Evolutionary conservation across 1,140 invertebrate genomes (phyloP).

Genomic region (Streblospio benedicti): DNA sequence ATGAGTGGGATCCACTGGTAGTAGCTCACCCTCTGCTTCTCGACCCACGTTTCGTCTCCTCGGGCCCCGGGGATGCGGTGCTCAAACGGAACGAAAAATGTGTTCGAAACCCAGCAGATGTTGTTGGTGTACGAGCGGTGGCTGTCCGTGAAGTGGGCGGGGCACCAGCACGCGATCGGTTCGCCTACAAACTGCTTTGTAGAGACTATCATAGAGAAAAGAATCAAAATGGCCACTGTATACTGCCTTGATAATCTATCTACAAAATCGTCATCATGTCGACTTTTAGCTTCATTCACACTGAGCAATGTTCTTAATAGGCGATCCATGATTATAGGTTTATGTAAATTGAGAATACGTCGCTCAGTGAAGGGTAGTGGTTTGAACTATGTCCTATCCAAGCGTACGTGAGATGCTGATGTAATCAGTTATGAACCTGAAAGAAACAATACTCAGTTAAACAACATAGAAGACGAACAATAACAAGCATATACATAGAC

Average conservation of each 20-base stretch:
- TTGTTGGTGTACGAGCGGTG: conserved; percentile 48
- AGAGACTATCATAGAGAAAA: conserved; percentile 50
- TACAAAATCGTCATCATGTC: conserved; percentile 52
- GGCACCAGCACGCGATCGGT: conserved; percentile 48
- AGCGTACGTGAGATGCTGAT: too few species aligned
- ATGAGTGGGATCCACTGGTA: conserved; percentile 46
- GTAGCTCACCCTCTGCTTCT: conserved; percentile 13
- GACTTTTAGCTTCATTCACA: conserved; percentile 31
- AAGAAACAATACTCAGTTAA: too few species aligned
- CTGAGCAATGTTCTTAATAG: conserved; percentile 5
- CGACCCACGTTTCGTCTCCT: conserved; percentile 14
- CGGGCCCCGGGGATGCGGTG: conserved; percentile 29
- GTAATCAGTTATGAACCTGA: too few species aligned
- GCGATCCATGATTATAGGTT: conserved; percentile 10
- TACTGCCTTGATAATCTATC: conserved; percentile 52
- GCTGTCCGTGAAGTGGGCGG: conserved; percentile 46
- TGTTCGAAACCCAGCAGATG: conserved; percentile 47
- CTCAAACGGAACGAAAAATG: conserved; percentile 45
- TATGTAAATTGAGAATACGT: too few species aligned
- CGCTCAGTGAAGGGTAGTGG: too few species aligned
- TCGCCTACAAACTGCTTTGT: conserved; percentile 52
- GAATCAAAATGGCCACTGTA: conserved; percentile 50
- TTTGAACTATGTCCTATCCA: too few species aligned
- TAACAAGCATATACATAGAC: too few species aligned
- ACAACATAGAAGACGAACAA: too few species aligned